Base-by-base conservation (phyloP, 2,113 vertebrate species). In the Corapipo altera region DNA sequence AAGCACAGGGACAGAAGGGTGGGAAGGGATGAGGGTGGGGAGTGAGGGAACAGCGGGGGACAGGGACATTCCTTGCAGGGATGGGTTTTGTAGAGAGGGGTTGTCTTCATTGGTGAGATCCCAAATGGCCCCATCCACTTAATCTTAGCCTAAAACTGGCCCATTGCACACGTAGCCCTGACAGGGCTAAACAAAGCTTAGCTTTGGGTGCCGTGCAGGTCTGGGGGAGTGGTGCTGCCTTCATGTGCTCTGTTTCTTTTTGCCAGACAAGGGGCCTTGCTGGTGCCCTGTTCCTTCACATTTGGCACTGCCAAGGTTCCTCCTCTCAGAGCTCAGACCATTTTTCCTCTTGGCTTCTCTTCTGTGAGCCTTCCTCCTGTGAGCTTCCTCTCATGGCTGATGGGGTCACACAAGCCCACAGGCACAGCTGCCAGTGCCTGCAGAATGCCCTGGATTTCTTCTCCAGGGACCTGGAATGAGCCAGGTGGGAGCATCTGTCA, bases 21-120 rank as follows among this genome's bases (percentile, higher is more conserved):
- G 57, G 0, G 3, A 54, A 30, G 39, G n/a, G 43, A 9, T 0
- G 11, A 43, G 12, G 4, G 21, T 7, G 26, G 51, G 30, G 0
- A 20, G 8, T 48, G 41, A 2, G 3, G 51, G 30, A 37, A 24
- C 39, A 21, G 28, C 7, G 0, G 48, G 65, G 27, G 48, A 46
- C 70, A 16, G 28, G 64, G 71, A 46, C 51, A 16, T 27, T 28
- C 33, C 37, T 18, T 33, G 57, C 20, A 27, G 8, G 1, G 15
- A 27, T 13, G 57, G 43, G 14, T 13, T 52, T 51, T 44, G 30
- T 23, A 9, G 22, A 33, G 15, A 66, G 54, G 24, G 18, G 67
- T 26, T 73, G 76, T 41, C 44, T 39, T 51, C 19, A 4, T 6
- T 2, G 12, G 12, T 16, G 62, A 18, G 48, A 20, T 51, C 49